Percentiles rank a stretch among this genome's conserved stretches.
phyloP scores from a whole-genome alignment of 2,113 vertebrate genomes.

The Grammomys dolichurus region DNA sequence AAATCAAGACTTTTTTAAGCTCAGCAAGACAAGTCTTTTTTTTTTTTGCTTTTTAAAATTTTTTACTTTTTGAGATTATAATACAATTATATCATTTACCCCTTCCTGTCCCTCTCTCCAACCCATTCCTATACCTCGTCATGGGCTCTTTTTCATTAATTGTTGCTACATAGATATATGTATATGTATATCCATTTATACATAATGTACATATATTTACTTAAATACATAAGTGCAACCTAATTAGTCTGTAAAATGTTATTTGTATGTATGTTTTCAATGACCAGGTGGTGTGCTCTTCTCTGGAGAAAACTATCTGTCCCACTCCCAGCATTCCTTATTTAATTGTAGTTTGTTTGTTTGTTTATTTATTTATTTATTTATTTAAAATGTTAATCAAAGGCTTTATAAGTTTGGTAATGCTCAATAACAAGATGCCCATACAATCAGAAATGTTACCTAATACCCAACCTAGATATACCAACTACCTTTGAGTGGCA shows the following conservation, averaged over 20 bases:
- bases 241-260: neutral
- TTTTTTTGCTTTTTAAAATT: neutral
- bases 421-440: no score
- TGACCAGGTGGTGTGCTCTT: neutral
- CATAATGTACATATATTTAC: neutral
- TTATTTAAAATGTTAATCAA: no score
- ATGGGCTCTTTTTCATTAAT: neutral
- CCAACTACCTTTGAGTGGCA: no score
- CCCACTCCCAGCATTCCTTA: neutral
- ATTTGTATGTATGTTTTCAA: neutral
- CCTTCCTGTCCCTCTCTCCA: neutral
- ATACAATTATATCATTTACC: neutral
- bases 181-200: neutral
- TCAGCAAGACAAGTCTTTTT: neutral
- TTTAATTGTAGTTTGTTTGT: neutral
- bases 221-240: neutral
- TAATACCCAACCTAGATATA: no score
- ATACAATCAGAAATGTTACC: no score
- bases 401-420: no score
- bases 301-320: neutral
- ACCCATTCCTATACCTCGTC: neutral
- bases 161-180: neutral
- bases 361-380: no score
- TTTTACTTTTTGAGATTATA: neutral
- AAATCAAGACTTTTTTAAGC: neutral